A percentile compares a stretch with the other conserved stretches of the same genome.
phyloP scores from a whole-genome alignment of 2,113 vertebrate genomes.

The Tauraco erythrolophus region DNA sequence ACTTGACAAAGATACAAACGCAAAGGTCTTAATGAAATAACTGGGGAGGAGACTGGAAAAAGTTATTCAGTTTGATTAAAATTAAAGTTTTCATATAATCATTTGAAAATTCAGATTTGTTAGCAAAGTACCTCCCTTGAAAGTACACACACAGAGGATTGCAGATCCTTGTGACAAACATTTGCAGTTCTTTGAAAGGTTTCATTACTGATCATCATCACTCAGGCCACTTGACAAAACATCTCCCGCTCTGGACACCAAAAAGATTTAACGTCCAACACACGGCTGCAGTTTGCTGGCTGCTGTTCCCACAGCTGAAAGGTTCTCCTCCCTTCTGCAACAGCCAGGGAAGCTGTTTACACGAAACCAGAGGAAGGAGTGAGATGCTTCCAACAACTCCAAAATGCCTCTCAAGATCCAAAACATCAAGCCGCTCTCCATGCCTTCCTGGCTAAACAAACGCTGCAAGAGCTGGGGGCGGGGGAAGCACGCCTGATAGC shows the following conservation, averaged over 20 bases:
- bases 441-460: conserved; percentile 37
- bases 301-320: not conserved
- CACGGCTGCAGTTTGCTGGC: not conserved
- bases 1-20: not conserved
- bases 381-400: conserved; percentile 17
- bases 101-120: not conserved
- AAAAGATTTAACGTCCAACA: accelerated
- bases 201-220: not conserved
- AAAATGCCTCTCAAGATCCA: conserved; percentile 26
- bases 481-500: not conserved
- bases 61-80: not conserved
- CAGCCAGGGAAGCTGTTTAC: conserved; percentile 58
- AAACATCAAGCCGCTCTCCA: conserved; percentile 23
- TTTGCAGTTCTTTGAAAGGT: not conserved
- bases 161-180: not conserved
- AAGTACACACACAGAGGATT: not conserved
- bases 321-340: conserved; percentile 7
- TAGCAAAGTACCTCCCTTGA: not conserved
- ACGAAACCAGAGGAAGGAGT: conserved; percentile 6
- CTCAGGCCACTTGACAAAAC: not conserved
- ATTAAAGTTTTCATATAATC: not conserved
- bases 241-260: not conserved
- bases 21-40: not conserved
- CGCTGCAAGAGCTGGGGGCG: not conserved
- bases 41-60: not conserved